These are phyloP conservation scores for Rambutsinella grinnellia DNA, from an alignment of 2,888 invertebrate species.

Conservation along the genomic window DNA sequence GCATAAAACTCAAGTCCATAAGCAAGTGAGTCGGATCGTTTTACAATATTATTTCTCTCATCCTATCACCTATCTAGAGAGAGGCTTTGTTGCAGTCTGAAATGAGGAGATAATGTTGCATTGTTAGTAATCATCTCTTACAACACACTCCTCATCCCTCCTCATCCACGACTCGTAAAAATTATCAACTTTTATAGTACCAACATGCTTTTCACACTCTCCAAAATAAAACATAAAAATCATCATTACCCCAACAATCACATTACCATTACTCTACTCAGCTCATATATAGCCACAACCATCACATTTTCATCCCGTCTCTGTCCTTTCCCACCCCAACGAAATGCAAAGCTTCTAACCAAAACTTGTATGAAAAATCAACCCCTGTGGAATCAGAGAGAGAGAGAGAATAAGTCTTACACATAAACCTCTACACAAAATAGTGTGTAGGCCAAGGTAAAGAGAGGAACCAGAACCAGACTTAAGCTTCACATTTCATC, in stretches of 20 bases:
- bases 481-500: too few species aligned
- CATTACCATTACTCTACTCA: constrained; percentile 15
- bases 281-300: not conserved
- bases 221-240: not conserved
- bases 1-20: too few species aligned
- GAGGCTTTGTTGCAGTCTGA: constrained; percentile 5
- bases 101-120: constrained; percentile 31
- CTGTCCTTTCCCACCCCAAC: constrained; percentile 15
- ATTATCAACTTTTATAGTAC: not conserved
- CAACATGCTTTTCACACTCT: constrained; percentile 5
- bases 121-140: constrained; percentile 13
- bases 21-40: too few species aligned
- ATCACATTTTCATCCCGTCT: not conserved
- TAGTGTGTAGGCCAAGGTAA: constrained; percentile 55
- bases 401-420: constrained; percentile 30
- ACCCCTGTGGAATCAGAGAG: constrained; percentile 21
- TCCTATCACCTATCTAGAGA: not conserved
- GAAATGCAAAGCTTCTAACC: constrained; percentile 2
- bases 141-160: constrained; percentile 14
- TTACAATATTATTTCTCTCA: too few species aligned
- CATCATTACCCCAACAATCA: constrained; percentile 1
- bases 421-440: constrained; percentile 44
- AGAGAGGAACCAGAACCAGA: too few species aligned
- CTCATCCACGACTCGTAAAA: not conserved
- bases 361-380: too few species aligned